Evolutionary conservation across 2,113 vertebrate species (phyloP).

Genomic region (Myotis lucifugus): DNA sequence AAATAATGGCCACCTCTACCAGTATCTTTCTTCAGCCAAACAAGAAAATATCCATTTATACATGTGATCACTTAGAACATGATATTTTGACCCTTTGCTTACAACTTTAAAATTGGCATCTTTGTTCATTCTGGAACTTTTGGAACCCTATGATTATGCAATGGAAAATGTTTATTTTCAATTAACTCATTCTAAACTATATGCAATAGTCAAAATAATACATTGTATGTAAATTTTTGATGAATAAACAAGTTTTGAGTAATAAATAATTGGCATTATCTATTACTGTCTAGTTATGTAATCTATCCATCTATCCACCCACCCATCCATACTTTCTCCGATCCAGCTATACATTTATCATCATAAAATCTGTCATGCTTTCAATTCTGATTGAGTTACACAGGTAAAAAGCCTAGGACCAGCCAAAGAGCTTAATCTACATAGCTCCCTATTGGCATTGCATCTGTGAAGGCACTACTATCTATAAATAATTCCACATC

Average conservation of each 20-base stretch:
- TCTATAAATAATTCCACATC: constrained; percentile 58
- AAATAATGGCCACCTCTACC: neutral
- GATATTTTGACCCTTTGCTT: neutral
- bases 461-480: constrained; percentile 54
- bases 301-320: constrained; percentile 27
- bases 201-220: neutral
- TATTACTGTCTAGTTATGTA: constrained; percentile 56
- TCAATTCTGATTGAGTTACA: constrained; percentile 72
- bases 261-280: constrained; percentile 50
- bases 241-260: constrained; percentile 25
- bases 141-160: neutral
- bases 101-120: neutral
- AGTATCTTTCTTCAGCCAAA: neutral
- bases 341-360: constrained; percentile 67
- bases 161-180: neutral
- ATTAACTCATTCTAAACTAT: neutral
- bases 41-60: neutral
- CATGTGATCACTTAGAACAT: neutral
- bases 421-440: constrained; percentile 69
- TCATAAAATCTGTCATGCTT: constrained; percentile 67
- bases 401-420: constrained; percentile 71
- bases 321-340: neutral
- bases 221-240: neutral
- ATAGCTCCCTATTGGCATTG: constrained; percentile 60
- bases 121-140: constrained; percentile 1